Conservation (phyloP, 2,888 invertebrate species). For the Atrina japonica region DNA sequence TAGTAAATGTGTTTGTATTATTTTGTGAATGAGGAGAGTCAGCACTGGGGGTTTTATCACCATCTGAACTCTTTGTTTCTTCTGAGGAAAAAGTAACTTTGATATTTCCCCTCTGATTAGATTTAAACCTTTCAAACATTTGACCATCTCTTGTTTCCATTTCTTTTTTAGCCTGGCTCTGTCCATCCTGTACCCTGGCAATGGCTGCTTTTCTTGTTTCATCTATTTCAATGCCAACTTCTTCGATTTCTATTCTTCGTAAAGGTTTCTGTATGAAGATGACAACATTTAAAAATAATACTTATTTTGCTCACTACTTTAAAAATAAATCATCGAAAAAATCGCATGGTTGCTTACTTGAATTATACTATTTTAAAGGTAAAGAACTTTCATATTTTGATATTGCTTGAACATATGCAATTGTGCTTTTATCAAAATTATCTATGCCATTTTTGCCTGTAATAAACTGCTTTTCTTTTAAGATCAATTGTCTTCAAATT, state of each 20-base stretch:
- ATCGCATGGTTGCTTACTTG: too few species aligned
- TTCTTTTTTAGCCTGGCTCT: slow-evolving; percentile 59
- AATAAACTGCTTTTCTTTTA: too few species aligned
- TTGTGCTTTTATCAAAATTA: too few species aligned
- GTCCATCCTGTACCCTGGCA: slow-evolving; percentile 48
- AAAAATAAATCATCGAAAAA: too few species aligned
- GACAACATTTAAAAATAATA: too few species aligned
- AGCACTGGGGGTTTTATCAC: slow-evolving; percentile 1
- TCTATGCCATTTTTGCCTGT: too few species aligned
- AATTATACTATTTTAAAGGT: too few species aligned
- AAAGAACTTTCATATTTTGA: too few species aligned
- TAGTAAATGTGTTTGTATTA: neutral
- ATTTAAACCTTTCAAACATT: slow-evolving; percentile 65
- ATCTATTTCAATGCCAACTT: slow-evolving; percentile 71
- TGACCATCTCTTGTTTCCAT: slow-evolving; percentile 60
- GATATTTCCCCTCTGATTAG: neutral
- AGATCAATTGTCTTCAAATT: too few species aligned
- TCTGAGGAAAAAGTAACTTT: neutral
- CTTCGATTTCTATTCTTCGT: slow-evolving; percentile 72
- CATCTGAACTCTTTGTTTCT: neutral
- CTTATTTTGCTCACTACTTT: too few species aligned
- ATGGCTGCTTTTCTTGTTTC: slow-evolving; percentile 48
- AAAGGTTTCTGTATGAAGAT: slow-evolving; percentile 68
- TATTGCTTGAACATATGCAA: too few species aligned
- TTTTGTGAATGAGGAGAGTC: neutral